Percentiles rank a stretch among this genome's conserved stretches.
Evolutionary conservation across 2,888 invertebrate genomes (phyloP).

Genomic region (Hylaea fasciaria): DNA sequence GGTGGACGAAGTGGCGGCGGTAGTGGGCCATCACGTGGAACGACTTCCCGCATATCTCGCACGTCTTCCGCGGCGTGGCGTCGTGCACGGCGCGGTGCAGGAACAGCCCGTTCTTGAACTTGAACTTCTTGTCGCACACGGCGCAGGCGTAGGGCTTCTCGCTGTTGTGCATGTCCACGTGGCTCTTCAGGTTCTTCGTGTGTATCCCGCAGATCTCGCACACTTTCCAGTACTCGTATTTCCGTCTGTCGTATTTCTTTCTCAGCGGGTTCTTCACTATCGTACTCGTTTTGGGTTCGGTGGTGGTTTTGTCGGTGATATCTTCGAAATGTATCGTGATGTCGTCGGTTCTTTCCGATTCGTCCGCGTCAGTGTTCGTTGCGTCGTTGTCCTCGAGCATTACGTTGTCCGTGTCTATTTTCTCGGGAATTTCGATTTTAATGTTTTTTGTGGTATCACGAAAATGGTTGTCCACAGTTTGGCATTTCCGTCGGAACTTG

Average conservation of each 20-base stretch:
- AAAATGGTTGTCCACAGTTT: slow-evolving; percentile 67
- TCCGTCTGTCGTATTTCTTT: slow-evolving; percentile 53
- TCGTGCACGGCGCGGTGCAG: slow-evolving; percentile 77
- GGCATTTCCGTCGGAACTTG: slow-evolving; percentile 78
- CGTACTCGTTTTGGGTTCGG: slow-evolving; percentile 29
- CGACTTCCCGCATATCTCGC: slow-evolving; percentile 82
- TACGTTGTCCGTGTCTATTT: slow-evolving; percentile 31
- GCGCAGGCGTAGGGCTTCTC: slow-evolving; percentile 74
- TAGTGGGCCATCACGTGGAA: slow-evolving; percentile 82
- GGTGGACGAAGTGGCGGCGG: slow-evolving; percentile 79
- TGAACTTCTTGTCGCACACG: slow-evolving; percentile 79
- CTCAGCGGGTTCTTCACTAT: slow-evolving; percentile 42
- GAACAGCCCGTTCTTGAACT: slow-evolving; percentile 76
- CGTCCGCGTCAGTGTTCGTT: slow-evolving; percentile 44
- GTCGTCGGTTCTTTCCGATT: slow-evolving; percentile 33
- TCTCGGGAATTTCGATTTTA: slow-evolving; percentile 54
- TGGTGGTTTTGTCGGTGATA: background rate
- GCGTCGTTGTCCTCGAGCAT: slow-evolving; percentile 33
- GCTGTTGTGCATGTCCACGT: slow-evolving; percentile 74
- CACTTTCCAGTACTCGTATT: slow-evolving; percentile 70
- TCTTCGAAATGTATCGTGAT: slow-evolving; percentile 28
- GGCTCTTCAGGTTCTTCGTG: slow-evolving; percentile 71
- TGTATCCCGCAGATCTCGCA: slow-evolving; percentile 75
- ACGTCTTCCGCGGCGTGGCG: slow-evolving; percentile 78
- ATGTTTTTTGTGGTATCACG: slow-evolving; percentile 45